These are phyloP conservation scores for Epinephelus moara DNA, from an alignment of 2,113 vertebrate species.

Conservation along the genomic window DNA sequence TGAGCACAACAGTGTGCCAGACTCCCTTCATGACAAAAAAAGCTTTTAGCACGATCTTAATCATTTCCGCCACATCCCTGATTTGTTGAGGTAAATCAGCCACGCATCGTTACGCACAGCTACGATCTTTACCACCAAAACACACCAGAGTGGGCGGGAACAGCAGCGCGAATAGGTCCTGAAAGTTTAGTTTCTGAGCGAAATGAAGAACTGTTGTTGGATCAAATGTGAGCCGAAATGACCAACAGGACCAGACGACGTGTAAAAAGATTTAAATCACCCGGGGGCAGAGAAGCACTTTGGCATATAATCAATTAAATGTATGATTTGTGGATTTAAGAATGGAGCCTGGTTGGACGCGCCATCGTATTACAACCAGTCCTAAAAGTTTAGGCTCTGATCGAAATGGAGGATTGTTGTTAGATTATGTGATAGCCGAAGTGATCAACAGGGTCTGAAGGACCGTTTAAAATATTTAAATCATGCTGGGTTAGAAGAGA, in stretches of 20 bases:
- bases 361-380: conserved; percentile 6
- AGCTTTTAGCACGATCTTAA: too few species aligned
- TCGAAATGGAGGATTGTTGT: not conserved
- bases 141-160: conserved; percentile 27
- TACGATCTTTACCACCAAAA: not conserved
- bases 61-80: too few species aligned
- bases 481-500: not conserved
- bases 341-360: conserved; percentile 8
- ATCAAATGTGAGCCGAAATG: not conserved
- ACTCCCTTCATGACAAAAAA: too few species aligned
- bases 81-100: too few species aligned
- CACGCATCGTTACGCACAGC: too few species aligned
- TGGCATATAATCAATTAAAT: accelerated
- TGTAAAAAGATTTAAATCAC: too few species aligned
- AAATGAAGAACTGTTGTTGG: too few species aligned
- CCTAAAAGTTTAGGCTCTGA: too few species aligned
- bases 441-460: not conserved
- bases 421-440: not conserved
- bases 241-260: accelerated
- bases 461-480: not conserved
- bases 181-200: not conserved
- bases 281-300: accelerated
- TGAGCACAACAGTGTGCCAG: too few species aligned
- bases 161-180: not conserved
- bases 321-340: accelerated